A percentile compares a stretch with the other conserved stretches of the same genome.
phyloP scores from a whole-genome alignment of 2,797 vertebrate genomes.

The Parambassis ranga region DNA sequence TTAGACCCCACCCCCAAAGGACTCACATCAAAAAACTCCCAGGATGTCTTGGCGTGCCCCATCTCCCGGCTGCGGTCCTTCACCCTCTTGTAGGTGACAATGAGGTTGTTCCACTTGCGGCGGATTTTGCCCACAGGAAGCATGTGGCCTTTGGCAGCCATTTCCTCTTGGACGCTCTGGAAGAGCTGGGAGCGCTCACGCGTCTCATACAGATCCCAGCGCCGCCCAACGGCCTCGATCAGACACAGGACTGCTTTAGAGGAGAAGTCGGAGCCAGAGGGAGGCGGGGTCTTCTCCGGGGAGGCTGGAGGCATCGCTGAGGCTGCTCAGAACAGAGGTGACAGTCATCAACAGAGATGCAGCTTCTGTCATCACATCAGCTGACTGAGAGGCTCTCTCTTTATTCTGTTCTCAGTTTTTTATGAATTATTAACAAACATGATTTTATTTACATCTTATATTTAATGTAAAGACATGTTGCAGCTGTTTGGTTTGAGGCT shows the following conservation, averaged over 20 bases:
- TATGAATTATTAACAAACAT: background rate
- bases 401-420: no score
- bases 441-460: no score
- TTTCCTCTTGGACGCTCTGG: slow-evolving; percentile 81
- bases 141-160: slow-evolving; percentile 76
- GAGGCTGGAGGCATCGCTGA: slow-evolving; percentile 49
- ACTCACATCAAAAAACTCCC: slow-evolving; percentile 84
- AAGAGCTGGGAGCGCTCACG: slow-evolving; percentile 82
- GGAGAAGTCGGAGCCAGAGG: slow-evolving; percentile 73
- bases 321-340: slow-evolving; percentile 36
- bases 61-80: slow-evolving; percentile 80
- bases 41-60: slow-evolving; percentile 79
- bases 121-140: slow-evolving; percentile 81
- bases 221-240: slow-evolving; percentile 78
- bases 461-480: no score
- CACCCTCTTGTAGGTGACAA: slow-evolving; percentile 83
- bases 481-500: no score
- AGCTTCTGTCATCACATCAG: no score
- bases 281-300: slow-evolving; percentile 66
- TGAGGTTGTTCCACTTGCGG: slow-evolving; percentile 85
- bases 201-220: slow-evolving; percentile 79
- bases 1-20: no score
- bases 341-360: no score
- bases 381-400: no score
- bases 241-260: slow-evolving; percentile 78